Evolutionary conservation across 2,797 vertebrate genomes (phyloP).

Genomic region (Eidolon dupreanum): DNA sequence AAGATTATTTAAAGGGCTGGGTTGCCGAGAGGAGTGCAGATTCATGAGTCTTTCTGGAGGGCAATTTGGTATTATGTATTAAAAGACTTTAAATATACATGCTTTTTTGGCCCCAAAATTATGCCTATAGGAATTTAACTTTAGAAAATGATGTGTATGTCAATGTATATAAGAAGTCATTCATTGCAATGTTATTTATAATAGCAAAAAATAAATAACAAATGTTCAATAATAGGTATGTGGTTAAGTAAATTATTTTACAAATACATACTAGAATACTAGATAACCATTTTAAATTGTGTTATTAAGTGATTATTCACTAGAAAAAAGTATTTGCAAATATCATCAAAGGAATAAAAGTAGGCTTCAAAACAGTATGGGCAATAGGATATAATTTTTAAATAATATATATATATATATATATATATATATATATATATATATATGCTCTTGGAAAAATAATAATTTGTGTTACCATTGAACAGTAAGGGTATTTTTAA

Average conservation of each 20-base stretch:
- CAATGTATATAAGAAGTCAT: neutral
- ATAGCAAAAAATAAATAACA: neutral
- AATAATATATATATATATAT: neutral
- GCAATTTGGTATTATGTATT: neutral
- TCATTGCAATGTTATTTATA: slow-evolving; percentile 11
- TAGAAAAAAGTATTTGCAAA: slow-evolving; percentile 25
- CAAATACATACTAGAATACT: slow-evolving; percentile 6
- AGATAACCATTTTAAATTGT: neutral
- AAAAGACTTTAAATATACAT: slow-evolving; percentile 14
- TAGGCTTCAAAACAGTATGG: neutral
- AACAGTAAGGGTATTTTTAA: neutral
- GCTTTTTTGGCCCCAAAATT: slow-evolving; percentile 16
- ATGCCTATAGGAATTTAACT: neutral
- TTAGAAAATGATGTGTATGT: slow-evolving; percentile 32
- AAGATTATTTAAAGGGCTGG: neutral
- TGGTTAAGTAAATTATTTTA: slow-evolving; percentile 39
- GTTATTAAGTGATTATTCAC: neutral
- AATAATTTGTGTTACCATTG: neutral
- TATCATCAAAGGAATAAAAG: slow-evolving; percentile 1
- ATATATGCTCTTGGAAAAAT: slow-evolving; percentile 5
- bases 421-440: neutral
- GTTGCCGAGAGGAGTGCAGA: neutral
- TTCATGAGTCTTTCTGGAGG: neutral
- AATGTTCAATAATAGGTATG: neutral
- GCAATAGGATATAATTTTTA: neutral